Conservation (phyloP, 1,140 invertebrate genomes). For the Sipha flava region DNA sequence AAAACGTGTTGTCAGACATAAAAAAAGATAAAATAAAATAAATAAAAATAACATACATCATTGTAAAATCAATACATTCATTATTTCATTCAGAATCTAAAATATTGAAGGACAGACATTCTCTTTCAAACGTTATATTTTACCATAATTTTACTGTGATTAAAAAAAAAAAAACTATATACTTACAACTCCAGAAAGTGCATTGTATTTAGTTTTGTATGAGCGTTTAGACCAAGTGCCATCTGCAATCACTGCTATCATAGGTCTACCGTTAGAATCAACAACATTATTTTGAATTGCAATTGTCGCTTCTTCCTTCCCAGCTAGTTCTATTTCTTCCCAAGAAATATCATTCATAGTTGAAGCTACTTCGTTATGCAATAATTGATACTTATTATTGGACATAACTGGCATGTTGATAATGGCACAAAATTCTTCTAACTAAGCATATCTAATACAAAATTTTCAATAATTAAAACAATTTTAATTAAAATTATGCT, state of each 20-base stretch:
- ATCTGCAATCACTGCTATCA: constrained; percentile 41
- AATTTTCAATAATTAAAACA: too few species aligned
- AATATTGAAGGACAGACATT: too few species aligned
- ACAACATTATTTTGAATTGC: background rate
- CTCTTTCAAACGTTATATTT: too few species aligned
- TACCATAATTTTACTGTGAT: too few species aligned
- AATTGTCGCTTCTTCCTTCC: background rate
- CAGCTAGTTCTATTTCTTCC: background rate
- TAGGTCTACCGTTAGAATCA: constrained; percentile 34
- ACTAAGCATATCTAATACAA: background rate
- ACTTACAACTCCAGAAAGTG: constrained; percentile 37
- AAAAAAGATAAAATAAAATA: too few species aligned
- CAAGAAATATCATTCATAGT: background rate
- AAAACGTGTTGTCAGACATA: too few species aligned
- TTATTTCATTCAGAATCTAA: too few species aligned
- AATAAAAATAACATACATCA: too few species aligned
- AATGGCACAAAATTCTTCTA: background rate
- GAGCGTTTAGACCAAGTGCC: constrained; percentile 41
- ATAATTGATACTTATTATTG: background rate
- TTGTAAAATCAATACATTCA: too few species aligned
- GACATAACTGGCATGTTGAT: background rate
- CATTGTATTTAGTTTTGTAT: constrained; percentile 39
- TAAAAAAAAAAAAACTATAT: too few species aligned
- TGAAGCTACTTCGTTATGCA: background rate
- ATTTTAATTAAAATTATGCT: too few species aligned